Conservation (phyloP, 2,113 vertebrate species). For the Harpagus bidentatus region DNA sequence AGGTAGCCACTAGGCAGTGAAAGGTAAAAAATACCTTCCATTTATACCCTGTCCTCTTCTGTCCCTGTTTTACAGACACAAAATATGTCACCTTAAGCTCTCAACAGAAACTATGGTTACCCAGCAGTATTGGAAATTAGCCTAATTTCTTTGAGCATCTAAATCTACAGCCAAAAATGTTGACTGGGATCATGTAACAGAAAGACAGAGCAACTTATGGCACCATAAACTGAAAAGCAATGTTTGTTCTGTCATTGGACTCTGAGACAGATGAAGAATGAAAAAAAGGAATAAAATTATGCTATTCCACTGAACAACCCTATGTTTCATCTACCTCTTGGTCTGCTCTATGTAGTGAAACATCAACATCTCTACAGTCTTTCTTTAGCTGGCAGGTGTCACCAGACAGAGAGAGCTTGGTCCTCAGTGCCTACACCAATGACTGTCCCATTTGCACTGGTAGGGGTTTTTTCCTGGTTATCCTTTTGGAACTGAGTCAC, state of each 20-base stretch:
- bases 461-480: neutral
- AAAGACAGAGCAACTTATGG: neutral
- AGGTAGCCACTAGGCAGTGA: neutral
- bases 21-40: neutral
- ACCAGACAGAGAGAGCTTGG: neutral
- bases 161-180: neutral
- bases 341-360: neutral
- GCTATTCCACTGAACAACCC: neutral
- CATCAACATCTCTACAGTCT: neutral
- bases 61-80: neutral
- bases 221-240: neutral
- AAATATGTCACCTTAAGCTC: neutral
- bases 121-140: neutral
- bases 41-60: neutral
- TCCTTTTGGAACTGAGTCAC: neutral
- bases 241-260: neutral
- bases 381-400: neutral
- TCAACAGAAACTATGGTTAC: neutral
- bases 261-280: neutral
- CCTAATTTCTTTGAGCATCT: neutral
- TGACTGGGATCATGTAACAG: neutral
- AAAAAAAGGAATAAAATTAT: neutral
- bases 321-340: neutral
- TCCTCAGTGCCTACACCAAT: neutral
- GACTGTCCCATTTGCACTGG: neutral